Evolutionary conservation across 2,113 vertebrate genomes (phyloP).

Genomic region (Diphyllodes magnificus): DNA sequence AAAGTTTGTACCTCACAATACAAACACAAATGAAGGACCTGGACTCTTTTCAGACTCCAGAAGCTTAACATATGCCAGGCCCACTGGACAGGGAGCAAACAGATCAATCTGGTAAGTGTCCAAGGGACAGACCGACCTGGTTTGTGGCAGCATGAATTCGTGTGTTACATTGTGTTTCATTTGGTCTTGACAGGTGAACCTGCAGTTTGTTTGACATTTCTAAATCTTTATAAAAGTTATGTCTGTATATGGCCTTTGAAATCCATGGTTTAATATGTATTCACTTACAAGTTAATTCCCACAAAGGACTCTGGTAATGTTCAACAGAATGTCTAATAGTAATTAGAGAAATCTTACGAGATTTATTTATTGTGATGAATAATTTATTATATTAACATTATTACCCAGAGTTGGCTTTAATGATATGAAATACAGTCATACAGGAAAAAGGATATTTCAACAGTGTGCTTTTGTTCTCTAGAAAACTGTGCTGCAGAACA

Average conservation of each 20-base stretch:
- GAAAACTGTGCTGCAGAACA: background rate
- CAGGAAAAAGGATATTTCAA: background rate
- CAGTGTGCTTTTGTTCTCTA: slow-evolving; percentile 14
- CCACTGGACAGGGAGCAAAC: background rate
- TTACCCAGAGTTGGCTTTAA: background rate
- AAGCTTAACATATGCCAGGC: background rate
- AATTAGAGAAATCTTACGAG: background rate
- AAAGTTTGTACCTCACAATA: background rate
- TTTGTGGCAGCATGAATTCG: background rate
- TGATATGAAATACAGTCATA: background rate
- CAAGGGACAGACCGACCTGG: slow-evolving; percentile 25
- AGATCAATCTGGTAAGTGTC: background rate
- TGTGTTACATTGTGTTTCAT: background rate
- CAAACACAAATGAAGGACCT: background rate
- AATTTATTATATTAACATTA: background rate
- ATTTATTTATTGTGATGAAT: background rate
- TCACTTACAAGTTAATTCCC: background rate
- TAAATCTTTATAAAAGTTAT: background rate
- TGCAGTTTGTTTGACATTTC: background rate
- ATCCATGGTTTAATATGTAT: background rate
- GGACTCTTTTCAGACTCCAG: background rate
- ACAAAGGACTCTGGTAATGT: background rate
- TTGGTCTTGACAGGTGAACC: background rate
- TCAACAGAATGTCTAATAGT: background rate
- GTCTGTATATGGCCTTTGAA: background rate